A percentile compares a stretch with the other conserved stretches of the same genome.
Conservation (phyloP, 2,797 vertebrate species). For the Lerista edwardsae region DNA sequence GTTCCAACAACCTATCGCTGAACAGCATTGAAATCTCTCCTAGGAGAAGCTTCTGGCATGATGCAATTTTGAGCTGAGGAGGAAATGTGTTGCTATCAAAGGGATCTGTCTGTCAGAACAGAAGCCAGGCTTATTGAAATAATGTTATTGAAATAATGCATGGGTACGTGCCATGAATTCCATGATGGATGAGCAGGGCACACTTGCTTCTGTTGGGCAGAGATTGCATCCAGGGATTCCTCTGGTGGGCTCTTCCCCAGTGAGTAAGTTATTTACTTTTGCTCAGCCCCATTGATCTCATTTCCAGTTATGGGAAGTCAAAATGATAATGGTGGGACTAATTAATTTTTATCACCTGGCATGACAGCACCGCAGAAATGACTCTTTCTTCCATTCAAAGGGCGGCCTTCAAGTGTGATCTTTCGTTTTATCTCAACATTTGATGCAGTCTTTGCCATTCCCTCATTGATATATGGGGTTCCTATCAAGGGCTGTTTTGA, state of each 20-base stretch:
- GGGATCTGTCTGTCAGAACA: background rate
- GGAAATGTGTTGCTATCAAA: constrained; percentile 19
- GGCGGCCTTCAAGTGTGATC: background rate
- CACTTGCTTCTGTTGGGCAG: background rate
- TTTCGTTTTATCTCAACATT: constrained; percentile 7
- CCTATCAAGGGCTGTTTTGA: constrained; percentile 9
- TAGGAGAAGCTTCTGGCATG: background rate
- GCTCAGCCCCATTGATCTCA: background rate
- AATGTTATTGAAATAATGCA: constrained; percentile 28
- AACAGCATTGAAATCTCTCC: background rate
- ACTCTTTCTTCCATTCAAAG: constrained; percentile 15
- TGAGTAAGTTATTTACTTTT: constrained; percentile 21
- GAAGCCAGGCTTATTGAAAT: background rate
- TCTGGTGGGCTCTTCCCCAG: background rate
- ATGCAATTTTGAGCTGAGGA: background rate
- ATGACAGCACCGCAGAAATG: constrained; percentile 3
- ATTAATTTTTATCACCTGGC: constrained; percentile 34
- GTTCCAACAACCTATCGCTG: rapidly evolving
- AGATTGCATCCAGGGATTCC: background rate
- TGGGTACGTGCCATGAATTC: background rate
- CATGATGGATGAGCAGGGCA: background rate
- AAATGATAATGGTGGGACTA: background rate
- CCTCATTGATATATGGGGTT: background rate
- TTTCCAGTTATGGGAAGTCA: background rate
- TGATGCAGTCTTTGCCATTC: background rate